phyloP scores from a whole-genome alignment of 1,140 invertebrate species.

The Drosophila pseudoananassae region DNA sequence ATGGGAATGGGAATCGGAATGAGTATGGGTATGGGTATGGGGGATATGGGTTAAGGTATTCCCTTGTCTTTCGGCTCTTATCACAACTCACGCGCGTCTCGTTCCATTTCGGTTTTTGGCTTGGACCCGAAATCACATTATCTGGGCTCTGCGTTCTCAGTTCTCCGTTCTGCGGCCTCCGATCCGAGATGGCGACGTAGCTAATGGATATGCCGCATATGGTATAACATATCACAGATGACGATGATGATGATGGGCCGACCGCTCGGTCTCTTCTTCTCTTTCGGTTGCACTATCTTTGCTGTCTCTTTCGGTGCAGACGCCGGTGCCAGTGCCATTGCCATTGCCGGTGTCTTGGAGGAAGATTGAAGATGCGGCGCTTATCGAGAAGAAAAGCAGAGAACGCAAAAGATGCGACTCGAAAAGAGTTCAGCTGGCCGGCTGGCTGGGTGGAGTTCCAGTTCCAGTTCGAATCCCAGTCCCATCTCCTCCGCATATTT shows the following conservation, averaged over 20 bases:
- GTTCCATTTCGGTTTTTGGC: slow-evolving; percentile 68
- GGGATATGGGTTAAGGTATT: slow-evolving; percentile 69
- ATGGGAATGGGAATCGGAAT: neutral
- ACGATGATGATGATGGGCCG: slow-evolving; percentile 57
- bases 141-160: slow-evolving; percentile 46
- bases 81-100: slow-evolving; percentile 79
- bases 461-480: slow-evolving; percentile 33
- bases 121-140: slow-evolving; percentile 73
- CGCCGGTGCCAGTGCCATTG: slow-evolving; percentile 51
- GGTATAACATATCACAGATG: slow-evolving; percentile 73
- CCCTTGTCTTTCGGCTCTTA: slow-evolving; percentile 72
- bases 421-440: slow-evolving; percentile 61
- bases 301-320: slow-evolving; percentile 40
- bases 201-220: slow-evolving; percentile 72
- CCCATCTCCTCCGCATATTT: slow-evolving; percentile 56
- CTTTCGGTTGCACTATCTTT: neutral
- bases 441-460: slow-evolving; percentile 31
- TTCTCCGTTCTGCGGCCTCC: slow-evolving; percentile 47
- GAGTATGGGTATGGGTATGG: neutral
- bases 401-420: slow-evolving; percentile 36
- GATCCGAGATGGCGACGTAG: slow-evolving; percentile 63
- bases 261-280: slow-evolving; percentile 4
- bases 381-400: slow-evolving; percentile 66
- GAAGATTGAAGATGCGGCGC: slow-evolving; percentile 83
- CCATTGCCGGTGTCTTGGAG: slow-evolving; percentile 19